These are phyloP conservation scores for Metopolophium dirhodum DNA, from an alignment of 1,140 invertebrate species.

Conservation along the genomic window DNA sequence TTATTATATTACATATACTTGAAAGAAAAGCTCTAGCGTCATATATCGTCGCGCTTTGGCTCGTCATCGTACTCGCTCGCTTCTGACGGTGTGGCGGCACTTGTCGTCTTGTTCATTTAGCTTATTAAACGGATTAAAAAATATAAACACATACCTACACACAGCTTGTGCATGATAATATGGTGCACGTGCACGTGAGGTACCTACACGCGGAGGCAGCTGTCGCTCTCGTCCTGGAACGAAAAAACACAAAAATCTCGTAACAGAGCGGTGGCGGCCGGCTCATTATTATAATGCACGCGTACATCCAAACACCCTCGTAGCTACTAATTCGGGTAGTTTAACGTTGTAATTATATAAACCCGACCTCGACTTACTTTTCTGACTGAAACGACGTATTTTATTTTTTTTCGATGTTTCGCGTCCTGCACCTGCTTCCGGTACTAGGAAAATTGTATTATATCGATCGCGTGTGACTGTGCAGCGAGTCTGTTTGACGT, in stretches of 20 bases:
- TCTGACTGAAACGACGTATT: background rate
- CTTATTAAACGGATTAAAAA: background rate
- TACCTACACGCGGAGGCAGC: background rate
- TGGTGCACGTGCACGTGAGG: background rate
- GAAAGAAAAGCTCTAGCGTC: background rate
- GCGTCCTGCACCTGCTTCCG: background rate
- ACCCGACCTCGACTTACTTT: background rate
- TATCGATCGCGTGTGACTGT: background rate
- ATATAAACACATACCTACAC: background rate
- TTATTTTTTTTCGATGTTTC: background rate
- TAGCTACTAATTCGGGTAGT: background rate
- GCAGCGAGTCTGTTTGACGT: background rate
- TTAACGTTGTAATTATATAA: background rate
- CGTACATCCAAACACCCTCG: background rate
- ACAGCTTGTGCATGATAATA: background rate
- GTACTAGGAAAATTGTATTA: background rate
- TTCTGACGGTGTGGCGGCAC: background rate
- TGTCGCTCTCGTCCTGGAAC: background rate
- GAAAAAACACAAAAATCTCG: background rate
- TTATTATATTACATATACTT: background rate
- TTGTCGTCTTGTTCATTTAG: background rate
- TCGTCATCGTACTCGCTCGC: background rate
- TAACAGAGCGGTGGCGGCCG: background rate
- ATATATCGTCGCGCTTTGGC: background rate
- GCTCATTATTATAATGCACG: background rate